These are phyloP conservation scores for Yponomeuta sedellus DNA, from an alignment of 2,888 invertebrate species.

Conservation along the genomic window DNA sequence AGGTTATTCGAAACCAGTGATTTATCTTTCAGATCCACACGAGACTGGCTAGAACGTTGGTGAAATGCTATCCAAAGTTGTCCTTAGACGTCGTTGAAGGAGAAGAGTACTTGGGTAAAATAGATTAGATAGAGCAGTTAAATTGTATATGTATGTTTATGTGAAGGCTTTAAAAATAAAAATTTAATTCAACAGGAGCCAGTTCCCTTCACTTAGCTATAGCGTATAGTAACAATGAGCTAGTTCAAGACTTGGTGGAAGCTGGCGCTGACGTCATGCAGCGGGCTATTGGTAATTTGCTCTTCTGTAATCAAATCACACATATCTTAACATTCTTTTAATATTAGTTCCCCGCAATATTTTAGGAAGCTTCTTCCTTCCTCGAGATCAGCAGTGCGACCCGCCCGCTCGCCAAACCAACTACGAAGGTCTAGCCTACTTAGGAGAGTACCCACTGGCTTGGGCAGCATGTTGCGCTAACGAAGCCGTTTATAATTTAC, in stretches of 20 bases:
- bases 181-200: conserved; percentile 77
- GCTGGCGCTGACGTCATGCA: conserved; percentile 95
- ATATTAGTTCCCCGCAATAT: neutral
- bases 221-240: conserved; percentile 96
- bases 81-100: conserved; percentile 97
- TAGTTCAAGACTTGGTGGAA: conserved; percentile 94
- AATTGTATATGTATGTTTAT: too few species aligned
- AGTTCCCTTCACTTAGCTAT: conserved; percentile 97
- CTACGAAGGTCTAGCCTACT: conserved; percentile 97
- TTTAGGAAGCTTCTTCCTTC: conserved; percentile 92
- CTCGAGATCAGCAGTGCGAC: conserved; percentile 92
- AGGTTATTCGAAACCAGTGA: neutral
- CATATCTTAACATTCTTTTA: neutral
- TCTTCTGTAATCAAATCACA: neutral
- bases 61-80: conserved; percentile 93
- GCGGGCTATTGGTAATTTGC: conserved; percentile 86
- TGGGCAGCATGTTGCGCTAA: conserved; percentile 99
- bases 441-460: conserved; percentile 97
- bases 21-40: conserved; percentile 76
- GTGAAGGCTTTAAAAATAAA: neutral
- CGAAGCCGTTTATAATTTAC: conserved; percentile 96
- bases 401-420: conserved; percentile 89
- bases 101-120: conserved; percentile 93
- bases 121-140: neutral
- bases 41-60: conserved; percentile 89